Base-by-base conservation (phyloP, 1,140 invertebrate species). In the Chironomus striatipennis region DNA sequence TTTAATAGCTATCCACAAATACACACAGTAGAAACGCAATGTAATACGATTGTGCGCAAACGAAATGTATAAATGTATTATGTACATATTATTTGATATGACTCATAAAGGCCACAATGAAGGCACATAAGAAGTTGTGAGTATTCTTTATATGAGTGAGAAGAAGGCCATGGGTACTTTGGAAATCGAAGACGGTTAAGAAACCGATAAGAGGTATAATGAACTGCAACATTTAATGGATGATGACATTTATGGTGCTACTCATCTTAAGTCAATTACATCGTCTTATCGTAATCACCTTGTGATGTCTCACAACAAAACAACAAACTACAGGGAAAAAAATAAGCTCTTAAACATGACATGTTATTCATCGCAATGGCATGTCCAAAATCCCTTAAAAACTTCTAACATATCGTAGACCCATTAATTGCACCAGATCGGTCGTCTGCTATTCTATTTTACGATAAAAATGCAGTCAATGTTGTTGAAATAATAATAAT, bases 251-350 rank as follows among this genome's bases (percentile, higher is more conserved):
- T 57, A 34, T 34, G 24, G 24, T 57, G 47, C 47, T 57, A 57
- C 47, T 57, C 47, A 57, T 57, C 47, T 57, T 57, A 15, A 57
- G 47, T n/a, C 47, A 57, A 57, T 57, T 57, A 57, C 47, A 57
- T n/a, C 47, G n/a, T 57, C 47, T 57, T 57, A 57, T 57, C 47
- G n/a, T 57, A 57, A 57, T 57, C 47, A 4, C 47, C n/a, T 12
- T n/a, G 47, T 34, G 12, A 57, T 57, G 47, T 12, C n/a, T 57
- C 47, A 12, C 12, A 57, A 57, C n/a, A 57, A n/a, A 2, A 10
- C 43, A 15, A n/a, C n/a, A n/a, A n/a, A n/a, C n/a, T n/a, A n/a
- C n/a, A n/a, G n/a, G n/a, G n/a, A n/a, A n/a, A n/a, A n/a, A n/a
- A n/a, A n/a, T n/a, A n/a, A n/a, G n/a, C n/a, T n/a, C n/a, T n/a